Conservation (phyloP, 2,888 invertebrate genomes). For the Pristionchus arcanus region DNA sequence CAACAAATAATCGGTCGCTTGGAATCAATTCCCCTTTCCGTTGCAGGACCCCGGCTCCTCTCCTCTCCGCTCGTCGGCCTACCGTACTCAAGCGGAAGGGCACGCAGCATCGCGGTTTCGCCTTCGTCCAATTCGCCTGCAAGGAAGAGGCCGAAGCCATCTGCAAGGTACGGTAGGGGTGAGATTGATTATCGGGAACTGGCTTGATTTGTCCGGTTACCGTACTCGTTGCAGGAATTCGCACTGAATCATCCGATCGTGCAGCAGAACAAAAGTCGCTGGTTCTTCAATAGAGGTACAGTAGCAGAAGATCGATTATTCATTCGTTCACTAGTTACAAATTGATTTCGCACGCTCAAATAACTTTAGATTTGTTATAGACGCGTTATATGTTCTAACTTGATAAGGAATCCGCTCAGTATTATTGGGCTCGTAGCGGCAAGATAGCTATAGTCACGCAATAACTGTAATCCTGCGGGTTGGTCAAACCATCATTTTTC, state of each 20-base stretch:
- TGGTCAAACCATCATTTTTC: not conserved
- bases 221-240: conserved; percentile 22
- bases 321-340: no score
- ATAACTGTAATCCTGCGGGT: not conserved
- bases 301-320: not conserved
- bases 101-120: conserved; percentile 37
- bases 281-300: conserved; percentile 54
- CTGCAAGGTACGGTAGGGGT: conserved; percentile 28
- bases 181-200: not conserved
- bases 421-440: not conserved
- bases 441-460: not conserved
- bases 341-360: no score
- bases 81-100: conserved; percentile 42
- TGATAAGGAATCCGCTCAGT: no score
- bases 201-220: not conserved
- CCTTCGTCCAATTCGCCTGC: conserved; percentile 52
- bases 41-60: conserved; percentile 14
- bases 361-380: no score
- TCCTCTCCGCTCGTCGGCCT: not conserved
- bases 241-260: conserved; percentile 45
- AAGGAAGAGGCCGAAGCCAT: conserved; percentile 51
- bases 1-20: no score
- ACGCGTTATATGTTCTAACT: no score
- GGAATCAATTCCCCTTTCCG: not conserved
- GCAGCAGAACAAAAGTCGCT: not conserved